A percentile compares a stretch with the other conserved stretches of the same genome.
Evolutionary conservation across 2,888 invertebrate species (phyloP).

Genomic region (Aspidapion aeneum): DNA sequence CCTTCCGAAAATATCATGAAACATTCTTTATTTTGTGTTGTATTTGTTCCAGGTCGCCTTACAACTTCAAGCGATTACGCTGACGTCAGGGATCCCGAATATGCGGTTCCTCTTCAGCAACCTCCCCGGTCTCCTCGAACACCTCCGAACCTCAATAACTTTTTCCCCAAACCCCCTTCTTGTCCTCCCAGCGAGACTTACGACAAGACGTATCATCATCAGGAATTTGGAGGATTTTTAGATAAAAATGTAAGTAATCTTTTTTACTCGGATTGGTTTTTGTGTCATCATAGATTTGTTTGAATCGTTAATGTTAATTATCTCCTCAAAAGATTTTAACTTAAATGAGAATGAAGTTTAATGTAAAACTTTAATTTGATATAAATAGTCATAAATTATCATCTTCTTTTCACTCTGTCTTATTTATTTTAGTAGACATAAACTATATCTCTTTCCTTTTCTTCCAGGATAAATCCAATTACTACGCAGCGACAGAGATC

Average conservation of each 20-base stretch:
- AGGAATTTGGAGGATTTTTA: neutral
- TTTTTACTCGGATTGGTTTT: too few species aligned
- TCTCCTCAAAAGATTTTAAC: too few species aligned
- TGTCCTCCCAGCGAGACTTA: conserved; percentile 52
- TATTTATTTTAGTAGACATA: too few species aligned
- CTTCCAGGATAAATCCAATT: conserved; percentile 57
- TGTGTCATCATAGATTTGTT: too few species aligned
- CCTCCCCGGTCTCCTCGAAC: conserved; percentile 48
- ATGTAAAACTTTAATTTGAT: too few species aligned
- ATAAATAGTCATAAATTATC: too few species aligned
- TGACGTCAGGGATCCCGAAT: conserved; percentile 58
- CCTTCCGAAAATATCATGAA: too few species aligned
- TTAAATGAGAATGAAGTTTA: too few species aligned
- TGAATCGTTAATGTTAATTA: too few species aligned
- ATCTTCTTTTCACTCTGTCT: too few species aligned
- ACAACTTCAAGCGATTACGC: conserved; percentile 42
- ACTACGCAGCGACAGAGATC: conserved; percentile 70
- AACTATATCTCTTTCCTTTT: too few species aligned
- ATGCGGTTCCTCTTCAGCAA: conserved; percentile 59
- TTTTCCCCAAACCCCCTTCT: conserved; percentile 60
- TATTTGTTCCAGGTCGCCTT: conserved; percentile 28
- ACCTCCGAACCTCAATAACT: conserved; percentile 54
- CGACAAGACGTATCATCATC: neutral
- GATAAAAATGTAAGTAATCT: neutral
- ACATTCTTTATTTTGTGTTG: too few species aligned